Evolutionary conservation across 2,113 vertebrate species (phyloP).

Genomic region (Leptodactylus fuscus): DNA sequence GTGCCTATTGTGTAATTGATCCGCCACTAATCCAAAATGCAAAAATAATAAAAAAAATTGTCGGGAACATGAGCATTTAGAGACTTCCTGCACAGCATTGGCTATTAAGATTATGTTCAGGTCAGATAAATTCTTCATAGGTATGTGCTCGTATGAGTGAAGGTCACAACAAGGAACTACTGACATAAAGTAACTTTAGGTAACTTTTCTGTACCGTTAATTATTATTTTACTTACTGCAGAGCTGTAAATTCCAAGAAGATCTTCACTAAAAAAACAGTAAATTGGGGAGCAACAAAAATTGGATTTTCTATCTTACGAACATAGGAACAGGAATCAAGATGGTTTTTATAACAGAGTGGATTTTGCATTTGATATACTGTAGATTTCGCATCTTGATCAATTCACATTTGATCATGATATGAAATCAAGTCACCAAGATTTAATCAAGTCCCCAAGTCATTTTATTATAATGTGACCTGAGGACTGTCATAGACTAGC

Average conservation of each 20-base stretch:
- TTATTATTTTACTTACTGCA: not conserved
- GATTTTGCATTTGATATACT: too few relatives aligned
- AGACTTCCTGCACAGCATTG: not conserved
- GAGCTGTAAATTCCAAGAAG: not conserved
- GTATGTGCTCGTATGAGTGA: not conserved
- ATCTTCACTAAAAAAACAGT: not conserved
- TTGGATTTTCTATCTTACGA: too few relatives aligned
- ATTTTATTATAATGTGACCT: too few relatives aligned
- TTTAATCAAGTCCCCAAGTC: too few relatives aligned
- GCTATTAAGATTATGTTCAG: constrained; percentile 2
- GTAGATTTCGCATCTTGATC: too few relatives aligned
- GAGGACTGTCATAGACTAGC: too few relatives aligned
- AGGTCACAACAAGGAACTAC: not conserved
- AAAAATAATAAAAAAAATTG: not conserved
- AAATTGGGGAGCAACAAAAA: not conserved
- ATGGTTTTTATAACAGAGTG: too few relatives aligned
- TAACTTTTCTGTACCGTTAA: not conserved
- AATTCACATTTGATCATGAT: too few relatives aligned
- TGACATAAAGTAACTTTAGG: too few relatives aligned
- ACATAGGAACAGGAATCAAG: too few relatives aligned
- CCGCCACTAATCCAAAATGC: not conserved
- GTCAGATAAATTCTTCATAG: not conserved
- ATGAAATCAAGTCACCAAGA: too few relatives aligned
- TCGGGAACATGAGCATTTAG: not conserved
- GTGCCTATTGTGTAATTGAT: too few relatives aligned